A percentile compares a stretch with the other conserved stretches of the same genome.
phyloP scores from a whole-genome alignment of 2,888 invertebrate genomes.

The Druceiella hillmani region DNA sequence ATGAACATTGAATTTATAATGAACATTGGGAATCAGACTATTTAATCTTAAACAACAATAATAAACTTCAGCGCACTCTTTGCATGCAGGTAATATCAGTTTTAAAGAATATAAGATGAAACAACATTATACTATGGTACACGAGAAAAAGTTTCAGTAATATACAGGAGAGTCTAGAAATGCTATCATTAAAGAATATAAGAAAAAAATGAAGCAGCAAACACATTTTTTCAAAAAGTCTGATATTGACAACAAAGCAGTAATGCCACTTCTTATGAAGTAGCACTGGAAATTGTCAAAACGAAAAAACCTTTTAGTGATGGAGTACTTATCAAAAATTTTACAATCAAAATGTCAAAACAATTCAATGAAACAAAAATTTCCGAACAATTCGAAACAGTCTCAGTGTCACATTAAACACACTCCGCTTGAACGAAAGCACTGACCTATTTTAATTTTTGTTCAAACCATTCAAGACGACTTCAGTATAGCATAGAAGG shows the following conservation, averaged over 20 bases:
- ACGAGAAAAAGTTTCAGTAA: no score
- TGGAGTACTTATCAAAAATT: conserved; percentile 16
- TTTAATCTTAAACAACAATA: no score
- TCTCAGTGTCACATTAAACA: conserved; percentile 3
- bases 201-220: not conserved
- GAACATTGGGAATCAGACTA: no score
- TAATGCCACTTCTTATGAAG: not conserved
- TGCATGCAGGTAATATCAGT: no score
- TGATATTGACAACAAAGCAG: not conserved
- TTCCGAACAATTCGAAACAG: conserved; percentile 16
- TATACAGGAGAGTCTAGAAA: not conserved
- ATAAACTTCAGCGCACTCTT: no score
- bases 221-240: not conserved
- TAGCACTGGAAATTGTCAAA: conserved; percentile 1
- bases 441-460: conserved; percentile 3
- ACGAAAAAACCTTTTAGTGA: conserved; percentile 13
- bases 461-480: conserved; percentile 2
- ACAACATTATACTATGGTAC: no score
- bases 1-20: no score
- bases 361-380: conserved; percentile 12
- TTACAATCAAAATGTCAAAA: conserved; percentile 15
- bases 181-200: not conserved
- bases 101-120: no score
- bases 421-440: conserved; percentile 6
- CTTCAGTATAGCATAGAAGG: conserved; percentile 1